Conservation (phyloP, 2,888 invertebrate genomes). For the Priocnemis perturbator region DNA sequence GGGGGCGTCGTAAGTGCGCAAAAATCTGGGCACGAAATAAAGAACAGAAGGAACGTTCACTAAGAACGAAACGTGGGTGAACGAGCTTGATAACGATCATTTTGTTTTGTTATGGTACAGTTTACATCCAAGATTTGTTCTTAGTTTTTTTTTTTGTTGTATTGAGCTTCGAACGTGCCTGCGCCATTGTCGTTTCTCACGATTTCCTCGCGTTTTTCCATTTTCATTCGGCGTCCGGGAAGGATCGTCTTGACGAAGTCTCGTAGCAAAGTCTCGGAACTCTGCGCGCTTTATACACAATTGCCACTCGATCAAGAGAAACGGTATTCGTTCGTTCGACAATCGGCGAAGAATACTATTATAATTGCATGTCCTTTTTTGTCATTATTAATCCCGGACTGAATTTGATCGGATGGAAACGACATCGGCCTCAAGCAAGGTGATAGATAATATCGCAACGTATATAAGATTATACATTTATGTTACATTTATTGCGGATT, state of each 20-base stretch:
- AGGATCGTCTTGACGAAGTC: slow-evolving; percentile 11
- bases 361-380: neutral
- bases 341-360: neutral
- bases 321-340: slow-evolving; percentile 2
- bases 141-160: slow-evolving; percentile 54
- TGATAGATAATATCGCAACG: slow-evolving; percentile 59
- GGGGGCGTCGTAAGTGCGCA: slow-evolving; percentile 23
- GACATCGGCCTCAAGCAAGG: slow-evolving; percentile 51
- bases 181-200: slow-evolving; percentile 54
- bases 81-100: slow-evolving; percentile 65
- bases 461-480: slow-evolving; percentile 69
- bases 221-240: slow-evolving; percentile 4
- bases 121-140: slow-evolving; percentile 65
- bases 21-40: no score
- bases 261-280: neutral
- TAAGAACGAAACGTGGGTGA: slow-evolving; percentile 68
- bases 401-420: slow-evolving; percentile 24
- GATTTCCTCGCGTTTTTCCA: slow-evolving; percentile 10
- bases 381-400: no score
- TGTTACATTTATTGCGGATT: slow-evolving; percentile 70
- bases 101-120: slow-evolving; percentile 60
- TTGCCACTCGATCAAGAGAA: neutral
- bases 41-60: slow-evolving; percentile 49
- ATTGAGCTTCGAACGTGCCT: slow-evolving; percentile 61
- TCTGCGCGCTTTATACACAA: neutral